These are phyloP conservation scores for Drosophila mulleri DNA, from an alignment of 2,888 invertebrate species.

Conservation along the genomic window DNA sequence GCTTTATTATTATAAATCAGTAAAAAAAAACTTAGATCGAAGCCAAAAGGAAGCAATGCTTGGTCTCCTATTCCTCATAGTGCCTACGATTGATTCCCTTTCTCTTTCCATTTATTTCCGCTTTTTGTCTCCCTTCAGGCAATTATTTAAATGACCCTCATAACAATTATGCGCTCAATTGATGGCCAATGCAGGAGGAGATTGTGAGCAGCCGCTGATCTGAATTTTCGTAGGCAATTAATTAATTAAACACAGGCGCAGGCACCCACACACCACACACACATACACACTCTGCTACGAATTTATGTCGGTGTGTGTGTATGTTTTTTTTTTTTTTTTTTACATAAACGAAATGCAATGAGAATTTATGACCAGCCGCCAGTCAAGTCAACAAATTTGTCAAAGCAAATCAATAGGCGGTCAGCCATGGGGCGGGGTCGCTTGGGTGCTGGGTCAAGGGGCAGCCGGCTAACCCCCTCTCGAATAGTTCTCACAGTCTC, in stretches of 20 bases:
- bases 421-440: background rate
- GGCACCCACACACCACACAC: constrained; percentile 42
- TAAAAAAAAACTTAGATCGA: too few relatives aligned
- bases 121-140: constrained; percentile 1
- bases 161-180: constrained; percentile 74
- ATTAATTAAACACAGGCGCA: constrained; percentile 66
- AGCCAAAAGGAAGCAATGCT: too few relatives aligned
- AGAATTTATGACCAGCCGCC: constrained; percentile 65
- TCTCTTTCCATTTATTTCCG: background rate
- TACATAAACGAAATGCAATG: constrained; percentile 77
- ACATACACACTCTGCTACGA: constrained; percentile 9
- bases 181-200: constrained; percentile 51
- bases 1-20: too few relatives aligned
- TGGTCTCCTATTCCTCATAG: background rate
- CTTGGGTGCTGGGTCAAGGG: background rate
- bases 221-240: constrained; percentile 63
- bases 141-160: constrained; percentile 75
- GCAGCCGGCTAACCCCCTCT: constrained; percentile 9
- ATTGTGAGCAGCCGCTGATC: constrained; percentile 31
- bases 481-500: constrained; percentile 48
- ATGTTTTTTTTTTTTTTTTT: constrained; percentile 61
- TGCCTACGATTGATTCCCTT: background rate
- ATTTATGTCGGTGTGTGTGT: constrained; percentile 17
- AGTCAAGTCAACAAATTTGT: constrained; percentile 64
- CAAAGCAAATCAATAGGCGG: constrained; percentile 71